A percentile compares a stretch with the other conserved stretches of the same genome.
These are phyloP conservation scores for Zaprionus ghesquierei DNA, from an alignment of 1,140 invertebrate genomes.

Conservation along the genomic window DNA sequence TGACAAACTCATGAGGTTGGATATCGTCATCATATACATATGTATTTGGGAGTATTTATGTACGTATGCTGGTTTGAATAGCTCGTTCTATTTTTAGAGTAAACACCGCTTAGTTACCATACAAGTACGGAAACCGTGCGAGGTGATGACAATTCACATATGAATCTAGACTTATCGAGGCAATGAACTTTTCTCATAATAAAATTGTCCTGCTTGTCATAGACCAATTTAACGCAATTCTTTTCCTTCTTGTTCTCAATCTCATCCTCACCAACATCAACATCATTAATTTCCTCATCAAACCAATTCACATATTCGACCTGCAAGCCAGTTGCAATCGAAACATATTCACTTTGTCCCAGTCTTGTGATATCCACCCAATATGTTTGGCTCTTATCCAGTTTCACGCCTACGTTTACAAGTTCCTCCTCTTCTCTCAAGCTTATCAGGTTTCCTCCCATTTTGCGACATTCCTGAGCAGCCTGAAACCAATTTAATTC, in stretches of 20 bases:
- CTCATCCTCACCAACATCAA: not conserved
- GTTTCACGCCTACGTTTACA: not conserved
- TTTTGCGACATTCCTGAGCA: slow-evolving; percentile 28
- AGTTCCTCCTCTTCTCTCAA: not conserved
- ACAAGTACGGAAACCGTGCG: slow-evolving; percentile 26
- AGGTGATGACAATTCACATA: slow-evolving; percentile 22
- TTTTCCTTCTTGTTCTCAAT: not conserved
- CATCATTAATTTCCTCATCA: not conserved
- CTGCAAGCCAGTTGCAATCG: slow-evolving; percentile 18
- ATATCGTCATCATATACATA: too few relatives aligned
- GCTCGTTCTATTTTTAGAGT: not conserved
- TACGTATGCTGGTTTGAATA: not conserved
- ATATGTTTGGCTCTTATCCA: slow-evolving; percentile 11
- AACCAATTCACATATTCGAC: not conserved
- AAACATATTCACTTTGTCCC: slow-evolving; percentile 20
- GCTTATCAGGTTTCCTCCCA: slow-evolving; percentile 15
- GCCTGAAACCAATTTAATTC: slow-evolving; percentile 28
- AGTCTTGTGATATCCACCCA: slow-evolving; percentile 27
- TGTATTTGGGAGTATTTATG: not conserved
- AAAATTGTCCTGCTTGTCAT: slow-evolving; percentile 12
- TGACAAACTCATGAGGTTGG: too few relatives aligned
- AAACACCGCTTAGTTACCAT: slow-evolving; percentile 5
- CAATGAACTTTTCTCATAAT: slow-evolving; percentile 15
- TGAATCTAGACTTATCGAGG: slow-evolving; percentile 1
- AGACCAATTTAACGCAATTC: slow-evolving; percentile 7